phyloP scores from a whole-genome alignment of 2,797 vertebrate species.

The Amniataba percoides region DNA sequence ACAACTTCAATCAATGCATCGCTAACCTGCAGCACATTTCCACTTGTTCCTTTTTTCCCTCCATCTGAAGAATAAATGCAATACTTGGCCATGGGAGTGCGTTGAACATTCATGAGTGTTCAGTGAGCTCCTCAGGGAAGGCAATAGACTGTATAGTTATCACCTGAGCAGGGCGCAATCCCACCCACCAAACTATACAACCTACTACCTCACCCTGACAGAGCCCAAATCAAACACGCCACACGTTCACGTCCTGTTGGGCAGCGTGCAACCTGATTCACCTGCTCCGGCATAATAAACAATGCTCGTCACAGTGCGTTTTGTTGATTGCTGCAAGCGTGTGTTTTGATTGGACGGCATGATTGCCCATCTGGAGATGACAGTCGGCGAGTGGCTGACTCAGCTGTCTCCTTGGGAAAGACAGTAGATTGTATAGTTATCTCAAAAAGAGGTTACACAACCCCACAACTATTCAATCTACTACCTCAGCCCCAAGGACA shows the following conservation, averaged over 20 bases:
- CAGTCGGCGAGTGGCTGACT: constrained; percentile 77
- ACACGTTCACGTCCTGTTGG: constrained; percentile 7
- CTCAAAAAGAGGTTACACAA: constrained; percentile 88
- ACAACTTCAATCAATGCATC: constrained; percentile 20
- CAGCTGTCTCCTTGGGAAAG: constrained; percentile 95
- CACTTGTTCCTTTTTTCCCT: not conserved
- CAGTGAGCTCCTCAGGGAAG: constrained; percentile 89
- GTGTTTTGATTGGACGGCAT: constrained; percentile 49
- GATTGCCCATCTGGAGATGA: constrained; percentile 50
- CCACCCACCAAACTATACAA: constrained; percentile 97
- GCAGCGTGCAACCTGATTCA: constrained; percentile 4
- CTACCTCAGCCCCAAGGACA: constrained; percentile 97
- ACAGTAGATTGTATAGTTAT: constrained; percentile 98
- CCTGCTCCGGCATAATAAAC: constrained; percentile 14
- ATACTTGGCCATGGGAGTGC: constrained; percentile 15
- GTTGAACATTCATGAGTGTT: constrained; percentile 42
- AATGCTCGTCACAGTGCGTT: constrained; percentile 26
- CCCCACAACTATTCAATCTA: constrained; percentile 98
- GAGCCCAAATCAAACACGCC: constrained; percentile 65
- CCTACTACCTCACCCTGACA: constrained; percentile 95
- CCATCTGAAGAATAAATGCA: constrained; percentile 35
- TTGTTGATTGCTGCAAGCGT: constrained; percentile 20
- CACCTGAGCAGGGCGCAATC: constrained; percentile 91
- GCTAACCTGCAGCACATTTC: constrained; percentile 22
- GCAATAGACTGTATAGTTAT: constrained; percentile 99